These are phyloP conservation scores for Rhizoglyphus robini DNA, from an alignment of 1,140 invertebrate species.

Conservation along the genomic window DNA sequence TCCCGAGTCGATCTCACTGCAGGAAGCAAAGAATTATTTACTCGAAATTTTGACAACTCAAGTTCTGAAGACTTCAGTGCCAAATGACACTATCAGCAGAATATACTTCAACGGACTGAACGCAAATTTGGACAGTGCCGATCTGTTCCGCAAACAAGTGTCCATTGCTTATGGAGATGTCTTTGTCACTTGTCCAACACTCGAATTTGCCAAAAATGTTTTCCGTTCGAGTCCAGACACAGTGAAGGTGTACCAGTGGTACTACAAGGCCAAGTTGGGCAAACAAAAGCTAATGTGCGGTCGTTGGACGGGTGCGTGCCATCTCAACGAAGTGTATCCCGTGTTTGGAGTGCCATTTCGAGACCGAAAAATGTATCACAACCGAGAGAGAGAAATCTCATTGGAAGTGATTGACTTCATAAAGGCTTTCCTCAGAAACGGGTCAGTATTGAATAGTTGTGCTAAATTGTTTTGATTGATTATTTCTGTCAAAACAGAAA, in stretches of 20 bases:
- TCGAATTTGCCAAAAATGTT: slow-evolving; percentile 8
- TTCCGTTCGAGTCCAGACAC: neutral
- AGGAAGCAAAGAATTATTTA: neutral
- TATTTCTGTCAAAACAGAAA: too few relatives aligned
- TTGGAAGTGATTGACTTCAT: neutral
- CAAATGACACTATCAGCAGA: neutral
- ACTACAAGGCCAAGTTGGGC: slow-evolving; percentile 3
- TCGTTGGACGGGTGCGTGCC: slow-evolving; percentile 80
- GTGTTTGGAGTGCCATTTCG: slow-evolving; percentile 78
- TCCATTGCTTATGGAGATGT: slow-evolving; percentile 54
- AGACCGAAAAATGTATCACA: neutral
- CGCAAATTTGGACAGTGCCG: neutral
- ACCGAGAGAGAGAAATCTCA: slow-evolving; percentile 7
- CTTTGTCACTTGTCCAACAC: slow-evolving; percentile 65
- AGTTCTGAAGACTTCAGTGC: neutral
- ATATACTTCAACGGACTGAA: neutral
- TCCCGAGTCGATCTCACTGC: neutral
- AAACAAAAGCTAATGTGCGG: neutral
- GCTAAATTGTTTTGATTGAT: neutral
- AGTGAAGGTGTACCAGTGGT: slow-evolving; percentile 13
- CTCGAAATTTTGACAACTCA: neutral
- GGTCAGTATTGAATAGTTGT: neutral
- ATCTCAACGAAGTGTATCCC: slow-evolving; percentile 88
- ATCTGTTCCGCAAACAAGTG: slow-evolving; percentile 7
- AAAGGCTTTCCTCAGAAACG: neutral